A percentile compares a stretch with the other conserved stretches of the same genome.
Conservation (phyloP, 1,140 invertebrate genomes). For the Trachymyrmex cornetzi region DNA sequence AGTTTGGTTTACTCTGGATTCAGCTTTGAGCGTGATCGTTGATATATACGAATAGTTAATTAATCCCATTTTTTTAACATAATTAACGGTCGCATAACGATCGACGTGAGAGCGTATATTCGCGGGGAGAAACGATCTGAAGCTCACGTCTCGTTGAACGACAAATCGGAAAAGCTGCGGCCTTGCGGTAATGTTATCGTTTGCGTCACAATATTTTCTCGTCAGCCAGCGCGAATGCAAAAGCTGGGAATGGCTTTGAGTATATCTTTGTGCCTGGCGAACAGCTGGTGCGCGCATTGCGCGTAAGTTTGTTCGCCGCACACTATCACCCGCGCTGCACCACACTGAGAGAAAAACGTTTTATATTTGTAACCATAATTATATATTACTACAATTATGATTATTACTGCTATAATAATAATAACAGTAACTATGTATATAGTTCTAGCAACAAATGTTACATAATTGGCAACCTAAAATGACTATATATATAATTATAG, state of each 20-base stretch:
- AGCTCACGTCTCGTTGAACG: slow-evolving; percentile 28
- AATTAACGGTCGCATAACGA: not conserved
- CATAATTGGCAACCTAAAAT: too few relatives aligned
- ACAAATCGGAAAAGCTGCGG: slow-evolving; percentile 72
- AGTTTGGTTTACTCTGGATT: not conserved
- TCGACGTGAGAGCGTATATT: not conserved
- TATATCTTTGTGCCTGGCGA: slow-evolving; percentile 65
- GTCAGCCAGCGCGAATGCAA: slow-evolving; percentile 37
- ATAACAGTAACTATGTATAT: too few relatives aligned
- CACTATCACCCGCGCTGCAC: not conserved
- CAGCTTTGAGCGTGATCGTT: not conserved
- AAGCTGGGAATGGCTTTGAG: slow-evolving; percentile 67
- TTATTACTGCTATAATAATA: too few relatives aligned
- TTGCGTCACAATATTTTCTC: slow-evolving; percentile 76
- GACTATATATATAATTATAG: too few relatives aligned
- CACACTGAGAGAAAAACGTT: too few relatives aligned
- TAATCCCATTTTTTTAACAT: not conserved
- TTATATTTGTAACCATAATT: too few relatives aligned
- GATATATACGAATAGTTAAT: slow-evolving; percentile 23
- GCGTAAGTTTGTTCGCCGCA: not conserved
- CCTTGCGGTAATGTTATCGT: slow-evolving; percentile 71
- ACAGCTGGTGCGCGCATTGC: slow-evolving; percentile 59
- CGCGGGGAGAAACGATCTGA: not conserved
- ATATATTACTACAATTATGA: too few relatives aligned
- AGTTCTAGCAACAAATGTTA: too few relatives aligned